Base-by-base conservation (phyloP, 2,113 vertebrate genomes). In the Planiliza haematocheilus region DNA sequence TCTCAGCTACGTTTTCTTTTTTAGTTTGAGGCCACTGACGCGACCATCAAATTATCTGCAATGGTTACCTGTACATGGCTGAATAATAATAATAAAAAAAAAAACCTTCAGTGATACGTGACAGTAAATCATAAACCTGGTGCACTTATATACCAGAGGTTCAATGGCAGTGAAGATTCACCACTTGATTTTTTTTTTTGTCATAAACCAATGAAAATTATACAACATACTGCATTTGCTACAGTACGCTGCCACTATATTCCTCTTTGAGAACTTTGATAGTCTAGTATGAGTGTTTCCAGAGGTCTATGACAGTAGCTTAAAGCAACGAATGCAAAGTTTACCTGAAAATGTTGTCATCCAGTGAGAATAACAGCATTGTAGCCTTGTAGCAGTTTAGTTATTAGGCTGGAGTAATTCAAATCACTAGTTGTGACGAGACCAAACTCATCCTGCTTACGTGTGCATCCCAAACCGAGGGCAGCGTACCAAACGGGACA, bases 311-410 rank as follows among this genome's bases (percentile, higher is more conserved):
- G 74, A 77, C 71, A 51, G 64, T 24, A 69, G 64, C 34, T 81
- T 75, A 66, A 77, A 86, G 77, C 74, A 66, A 83, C 55, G 79
- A 86, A 66, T 66, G 59, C 69, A 71, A 69, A 83, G 59, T 78
- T 83, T 86, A 89, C 86, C 86, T 87, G 88, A 90, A 89, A 68
- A 81, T 74, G 71, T 79, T 84, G 88, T 71, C 84, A 81, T 69
- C 79, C 70, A 81, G 64, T 84, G 76, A 88, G 81, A 81, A 62
- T 84, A 91, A 91, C 88, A 89, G 89, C 87, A 80, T 79, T 62
- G n/a, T 64, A 89, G 89, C 84, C 89, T 86, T 66, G 56, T 63
- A 81, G 83, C 73, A 60, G 79, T 82, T 78, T 70, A 61, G 73
- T 71, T 18, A 39, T 65, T 66, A 85, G 77, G 59, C 80, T 77